These are phyloP conservation scores for Dipodomys spectabilis DNA, from an alignment of 2,113 vertebrate species.

Conservation along the genomic window DNA sequence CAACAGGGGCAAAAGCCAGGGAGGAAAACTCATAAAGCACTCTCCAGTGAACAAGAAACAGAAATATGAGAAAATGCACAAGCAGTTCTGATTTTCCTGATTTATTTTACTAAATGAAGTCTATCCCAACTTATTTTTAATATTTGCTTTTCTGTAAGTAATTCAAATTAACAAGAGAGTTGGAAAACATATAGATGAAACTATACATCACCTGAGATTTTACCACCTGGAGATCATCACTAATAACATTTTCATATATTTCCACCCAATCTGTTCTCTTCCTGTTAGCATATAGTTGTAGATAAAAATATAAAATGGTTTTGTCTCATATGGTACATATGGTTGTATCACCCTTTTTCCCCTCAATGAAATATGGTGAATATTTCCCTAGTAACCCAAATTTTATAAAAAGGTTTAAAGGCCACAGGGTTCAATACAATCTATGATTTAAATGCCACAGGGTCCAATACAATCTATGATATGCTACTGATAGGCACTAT, in stretches of 20 bases:
- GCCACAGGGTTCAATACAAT: not conserved
- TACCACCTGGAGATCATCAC: constrained; percentile 73
- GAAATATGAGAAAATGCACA: not conserved
- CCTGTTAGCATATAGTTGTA: constrained; percentile 26
- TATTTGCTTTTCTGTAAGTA: constrained; percentile 24
- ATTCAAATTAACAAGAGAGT: constrained; percentile 46
- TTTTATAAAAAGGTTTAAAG: not conserved
- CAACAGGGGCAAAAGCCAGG: not conserved
- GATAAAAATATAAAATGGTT: constrained; percentile 69
- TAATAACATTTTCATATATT: constrained; percentile 72
- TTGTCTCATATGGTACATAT: constrained; percentile 50
- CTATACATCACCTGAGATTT: constrained; percentile 66
- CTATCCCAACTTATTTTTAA: not conserved
- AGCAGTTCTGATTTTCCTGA: not conserved
- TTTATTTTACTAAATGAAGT: not conserved
- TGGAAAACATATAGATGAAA: constrained; percentile 64
- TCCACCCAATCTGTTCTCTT: constrained; percentile 72
- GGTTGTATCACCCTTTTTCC: constrained; percentile 46
- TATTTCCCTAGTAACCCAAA: constrained; percentile 33
- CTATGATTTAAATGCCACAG: not conserved
- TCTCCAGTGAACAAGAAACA: not conserved
- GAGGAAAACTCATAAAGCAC: not conserved
- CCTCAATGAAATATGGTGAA: not conserved
- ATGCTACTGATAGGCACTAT: not conserved
- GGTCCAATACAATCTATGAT: not conserved